Conservation (phyloP, 2,113 vertebrate species). For the Centropristis striata region DNA sequence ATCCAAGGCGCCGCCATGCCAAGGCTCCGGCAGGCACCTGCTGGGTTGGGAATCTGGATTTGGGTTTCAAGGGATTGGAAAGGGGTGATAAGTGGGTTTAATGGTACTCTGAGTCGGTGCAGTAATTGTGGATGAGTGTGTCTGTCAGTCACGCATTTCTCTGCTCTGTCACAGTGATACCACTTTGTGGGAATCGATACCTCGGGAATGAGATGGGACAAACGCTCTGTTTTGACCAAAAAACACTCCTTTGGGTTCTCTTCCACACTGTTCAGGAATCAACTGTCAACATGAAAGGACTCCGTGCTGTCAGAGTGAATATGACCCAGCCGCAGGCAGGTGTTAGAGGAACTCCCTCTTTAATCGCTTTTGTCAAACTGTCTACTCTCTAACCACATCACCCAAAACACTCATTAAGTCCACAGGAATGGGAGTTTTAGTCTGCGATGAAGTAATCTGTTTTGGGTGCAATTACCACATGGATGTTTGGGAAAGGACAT, state of each 20-base stretch:
- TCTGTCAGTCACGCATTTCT: neutral
- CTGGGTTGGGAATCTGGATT: constrained; percentile 29
- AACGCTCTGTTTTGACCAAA: constrained; percentile 19
- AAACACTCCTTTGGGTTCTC: constrained; percentile 29
- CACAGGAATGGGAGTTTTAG: neutral
- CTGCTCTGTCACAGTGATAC: neutral
- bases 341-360: constrained; percentile 24
- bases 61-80: constrained; percentile 40
- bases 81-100: constrained; percentile 36
- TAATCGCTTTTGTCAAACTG: constrained; percentile 22
- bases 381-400: constrained; percentile 17
- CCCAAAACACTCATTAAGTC: constrained; percentile 31
- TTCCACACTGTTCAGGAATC: constrained; percentile 9
- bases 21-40: constrained; percentile 58
- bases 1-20: constrained; percentile 35
- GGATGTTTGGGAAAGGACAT: constrained; percentile 2
- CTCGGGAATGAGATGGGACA: neutral
- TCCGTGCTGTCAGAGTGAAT: constrained; percentile 2
- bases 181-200: constrained; percentile 25
- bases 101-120: constrained; percentile 12
- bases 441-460: constrained; percentile 8
- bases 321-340: constrained; percentile 8
- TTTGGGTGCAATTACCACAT: constrained; percentile 9
- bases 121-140: constrained; percentile 1
- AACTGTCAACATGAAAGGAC: constrained; percentile 26